Conservation (phyloP, 2,113 vertebrate species). For the Aegotheles bennettii region DNA sequence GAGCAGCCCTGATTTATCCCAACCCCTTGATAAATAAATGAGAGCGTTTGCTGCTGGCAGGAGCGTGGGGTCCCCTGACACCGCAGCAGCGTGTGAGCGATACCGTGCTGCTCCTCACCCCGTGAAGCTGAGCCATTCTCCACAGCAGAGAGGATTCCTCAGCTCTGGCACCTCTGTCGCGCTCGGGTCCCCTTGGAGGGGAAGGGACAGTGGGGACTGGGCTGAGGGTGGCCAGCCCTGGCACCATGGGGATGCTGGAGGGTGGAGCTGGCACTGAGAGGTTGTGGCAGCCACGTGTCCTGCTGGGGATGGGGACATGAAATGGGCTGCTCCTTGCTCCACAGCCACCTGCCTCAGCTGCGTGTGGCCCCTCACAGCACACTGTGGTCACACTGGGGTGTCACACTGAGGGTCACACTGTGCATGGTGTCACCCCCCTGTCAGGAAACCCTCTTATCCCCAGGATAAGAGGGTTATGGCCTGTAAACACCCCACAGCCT, state of each 20-base stretch:
- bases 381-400: accelerated
- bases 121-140: background rate
- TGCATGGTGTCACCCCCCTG: background rate
- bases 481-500: background rate
- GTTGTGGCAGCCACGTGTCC: accelerated
- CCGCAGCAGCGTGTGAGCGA: background rate
- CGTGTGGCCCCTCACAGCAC: background rate
- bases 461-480: background rate
- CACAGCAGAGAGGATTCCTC: background rate
- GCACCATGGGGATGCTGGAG: background rate
- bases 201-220: background rate
- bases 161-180: background rate
- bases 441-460: accelerated
- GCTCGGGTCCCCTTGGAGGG: background rate
- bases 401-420: too few relatives aligned
- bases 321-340: background rate
- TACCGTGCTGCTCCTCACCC: background rate
- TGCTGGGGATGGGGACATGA: accelerated
- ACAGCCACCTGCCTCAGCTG: background rate
- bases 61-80: background rate
- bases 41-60: slow-evolving; percentile 13
- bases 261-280: background rate
- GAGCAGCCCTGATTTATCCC: slow-evolving; percentile 29
- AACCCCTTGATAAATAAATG: background rate
- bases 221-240: background rate